Evolutionary conservation across 2,888 invertebrate species (phyloP).

Genomic region (Tromatobia lineatoria): DNA sequence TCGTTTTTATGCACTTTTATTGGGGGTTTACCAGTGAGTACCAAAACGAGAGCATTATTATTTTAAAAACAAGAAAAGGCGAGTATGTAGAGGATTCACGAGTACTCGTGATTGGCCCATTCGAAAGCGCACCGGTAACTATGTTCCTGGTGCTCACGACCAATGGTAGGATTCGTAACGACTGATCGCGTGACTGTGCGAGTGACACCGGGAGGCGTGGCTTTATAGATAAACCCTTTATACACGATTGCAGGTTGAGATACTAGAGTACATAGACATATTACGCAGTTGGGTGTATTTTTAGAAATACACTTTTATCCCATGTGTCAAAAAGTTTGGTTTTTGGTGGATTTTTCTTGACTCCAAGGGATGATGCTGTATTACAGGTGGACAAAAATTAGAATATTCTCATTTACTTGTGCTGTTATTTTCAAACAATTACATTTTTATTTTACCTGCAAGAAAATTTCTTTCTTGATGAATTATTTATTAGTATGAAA

Average conservation of each 20-base stretch:
- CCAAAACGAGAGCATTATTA: slow-evolving; percentile 45
- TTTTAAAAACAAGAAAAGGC: slow-evolving; percentile 26
- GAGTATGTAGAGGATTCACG: slow-evolving; percentile 4
- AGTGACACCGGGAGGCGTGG: slow-evolving; percentile 1
- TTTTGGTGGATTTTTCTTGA: too few relatives aligned
- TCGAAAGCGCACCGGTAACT: neutral
- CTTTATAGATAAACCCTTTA: neutral
- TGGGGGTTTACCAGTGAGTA: neutral
- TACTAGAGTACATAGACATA: neutral
- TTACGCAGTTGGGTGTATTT: neutral
- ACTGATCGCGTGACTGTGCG: slow-evolving; percentile 3
- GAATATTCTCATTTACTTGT: too few relatives aligned
- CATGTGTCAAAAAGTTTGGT: neutral
- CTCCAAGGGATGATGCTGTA: too few relatives aligned
- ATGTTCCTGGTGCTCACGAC: neutral
- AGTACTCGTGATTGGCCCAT: slow-evolving; percentile 12
- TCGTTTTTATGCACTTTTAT: slow-evolving; percentile 36
- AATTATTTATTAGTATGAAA: too few relatives aligned
- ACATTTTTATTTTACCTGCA: too few relatives aligned
- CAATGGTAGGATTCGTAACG: slow-evolving; percentile 2
- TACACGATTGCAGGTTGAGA: neutral
- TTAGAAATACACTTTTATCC: neutral
- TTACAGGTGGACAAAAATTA: too few relatives aligned
- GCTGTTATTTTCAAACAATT: too few relatives aligned
- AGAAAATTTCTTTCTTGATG: too few relatives aligned